phyloP scores from a whole-genome alignment of 2,888 invertebrate genomes.

The Rosalia funebris region DNA sequence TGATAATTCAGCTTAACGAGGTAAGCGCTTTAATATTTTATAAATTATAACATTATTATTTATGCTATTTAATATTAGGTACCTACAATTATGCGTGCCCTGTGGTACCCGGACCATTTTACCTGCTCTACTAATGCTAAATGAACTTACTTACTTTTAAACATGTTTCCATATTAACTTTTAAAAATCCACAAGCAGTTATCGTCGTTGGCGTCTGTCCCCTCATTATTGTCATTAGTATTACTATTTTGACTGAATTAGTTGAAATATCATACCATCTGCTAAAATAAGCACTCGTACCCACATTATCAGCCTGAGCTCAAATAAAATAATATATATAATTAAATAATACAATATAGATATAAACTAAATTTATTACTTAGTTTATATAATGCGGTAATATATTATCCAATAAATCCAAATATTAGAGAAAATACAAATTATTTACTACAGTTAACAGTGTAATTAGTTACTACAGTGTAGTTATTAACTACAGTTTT shows the following conservation, averaged over 20 bases:
- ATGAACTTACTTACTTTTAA: constrained; percentile 10
- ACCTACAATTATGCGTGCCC: neutral
- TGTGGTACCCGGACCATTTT: too few relatives aligned
- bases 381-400: too few relatives aligned
- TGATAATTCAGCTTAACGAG: too few relatives aligned
- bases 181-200: neutral
- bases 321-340: too few relatives aligned
- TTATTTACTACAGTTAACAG: too few relatives aligned
- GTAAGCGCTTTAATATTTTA: neutral
- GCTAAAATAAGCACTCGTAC: constrained; percentile 2
- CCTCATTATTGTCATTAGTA: neutral
- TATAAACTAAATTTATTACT: too few relatives aligned
- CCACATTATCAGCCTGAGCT: neutral
- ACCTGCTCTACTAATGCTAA: too few relatives aligned
- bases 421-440: too few relatives aligned
- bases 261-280: neutral
- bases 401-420: too few relatives aligned
- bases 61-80: neutral
- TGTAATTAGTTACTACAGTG: too few relatives aligned
- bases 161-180: constrained; percentile 10
- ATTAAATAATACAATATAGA: too few relatives aligned
- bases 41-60: neutral
- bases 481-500: too few relatives aligned
- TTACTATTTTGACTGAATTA: neutral
- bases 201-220: neutral